Conservation (phyloP, 2,113 vertebrate genomes). For the Psilopsiagon aymara region DNA sequence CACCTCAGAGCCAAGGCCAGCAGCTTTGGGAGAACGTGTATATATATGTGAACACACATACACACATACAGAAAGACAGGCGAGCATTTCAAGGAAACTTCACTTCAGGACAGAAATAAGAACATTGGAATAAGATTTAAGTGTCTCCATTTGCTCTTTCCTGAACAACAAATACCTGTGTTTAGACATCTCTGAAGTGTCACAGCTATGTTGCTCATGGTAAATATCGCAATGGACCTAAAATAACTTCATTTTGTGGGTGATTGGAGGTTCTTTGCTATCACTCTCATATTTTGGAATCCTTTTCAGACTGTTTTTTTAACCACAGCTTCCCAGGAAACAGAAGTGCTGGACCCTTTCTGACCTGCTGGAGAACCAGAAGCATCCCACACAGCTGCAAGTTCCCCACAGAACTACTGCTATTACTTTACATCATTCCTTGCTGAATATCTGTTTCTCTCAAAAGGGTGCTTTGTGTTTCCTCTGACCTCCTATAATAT, state of each 20-base stretch:
- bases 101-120: background rate
- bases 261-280: background rate
- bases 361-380: background rate
- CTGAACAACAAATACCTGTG: background rate
- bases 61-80: background rate
- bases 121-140: background rate
- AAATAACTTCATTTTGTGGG: background rate
- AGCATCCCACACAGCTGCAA: background rate
- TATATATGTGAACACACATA: background rate
- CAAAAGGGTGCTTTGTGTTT: background rate
- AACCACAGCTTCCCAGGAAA: background rate
- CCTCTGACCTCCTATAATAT: background rate
- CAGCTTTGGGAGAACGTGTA: fast-evolving
- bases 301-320: background rate
- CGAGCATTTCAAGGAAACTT: background rate
- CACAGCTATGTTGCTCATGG: background rate
- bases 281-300: background rate
- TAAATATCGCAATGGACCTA: background rate
- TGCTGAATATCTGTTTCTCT: background rate
- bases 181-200: background rate
- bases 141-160: background rate
- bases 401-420: background rate
- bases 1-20: background rate
- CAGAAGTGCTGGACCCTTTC: background rate
- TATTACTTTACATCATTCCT: background rate